Evolutionary conservation across 1,140 invertebrate genomes (phyloP).

Genomic region (Atta cephalotes): DNA sequence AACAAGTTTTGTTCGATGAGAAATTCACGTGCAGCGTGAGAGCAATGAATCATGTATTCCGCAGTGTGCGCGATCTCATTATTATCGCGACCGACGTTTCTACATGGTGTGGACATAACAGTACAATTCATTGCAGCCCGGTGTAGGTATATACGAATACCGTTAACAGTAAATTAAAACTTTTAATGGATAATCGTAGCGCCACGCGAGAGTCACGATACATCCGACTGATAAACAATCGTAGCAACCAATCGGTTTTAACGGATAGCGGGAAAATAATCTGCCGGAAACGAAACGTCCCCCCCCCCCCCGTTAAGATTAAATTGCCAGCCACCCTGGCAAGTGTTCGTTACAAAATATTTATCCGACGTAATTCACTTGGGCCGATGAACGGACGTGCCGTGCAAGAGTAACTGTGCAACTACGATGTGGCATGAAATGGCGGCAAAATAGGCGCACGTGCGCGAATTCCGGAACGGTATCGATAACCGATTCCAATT

Average conservation of each 20-base stretch:
- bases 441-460: constrained; percentile 45
- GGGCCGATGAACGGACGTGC: constrained; percentile 24
- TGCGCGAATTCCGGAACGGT: constrained; percentile 42
- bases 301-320: constrained; percentile 11
- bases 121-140: constrained; percentile 3
- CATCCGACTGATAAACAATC: constrained; percentile 13
- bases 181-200: constrained; percentile 37
- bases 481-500: constrained; percentile 58
- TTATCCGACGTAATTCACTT: constrained; percentile 48
- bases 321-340: constrained; percentile 22
- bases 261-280: constrained; percentile 27
- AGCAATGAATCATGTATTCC: constrained; percentile 8
- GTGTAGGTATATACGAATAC: neutral
- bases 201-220: neutral
- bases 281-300: constrained; percentile 3
- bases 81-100: constrained; percentile 9
- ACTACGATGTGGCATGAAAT: constrained; percentile 35
- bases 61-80: neutral
- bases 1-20: constrained; percentile 8
- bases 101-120: neutral
- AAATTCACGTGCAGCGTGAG: neutral
- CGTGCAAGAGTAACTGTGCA: constrained; percentile 34
- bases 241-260: constrained; percentile 4
- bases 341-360: constrained; percentile 57
- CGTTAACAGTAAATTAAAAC: constrained; percentile 39